Evolutionary conservation across 1,140 invertebrate genomes (phyloP), one percentile per base, ranked within the genome.

Genomic region (Gonatopus flavifemur): DNA sequence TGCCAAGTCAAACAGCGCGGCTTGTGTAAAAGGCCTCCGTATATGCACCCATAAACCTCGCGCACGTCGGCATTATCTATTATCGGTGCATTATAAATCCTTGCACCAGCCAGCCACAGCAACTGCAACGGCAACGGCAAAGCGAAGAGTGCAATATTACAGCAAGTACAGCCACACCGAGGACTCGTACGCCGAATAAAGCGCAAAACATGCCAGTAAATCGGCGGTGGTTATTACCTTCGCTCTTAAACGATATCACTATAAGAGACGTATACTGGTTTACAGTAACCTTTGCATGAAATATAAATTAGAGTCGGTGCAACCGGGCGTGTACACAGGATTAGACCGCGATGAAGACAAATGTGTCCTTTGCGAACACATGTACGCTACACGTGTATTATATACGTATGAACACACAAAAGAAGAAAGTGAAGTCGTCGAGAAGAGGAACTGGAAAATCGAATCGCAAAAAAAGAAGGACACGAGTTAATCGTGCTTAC

Each of bases 261-360:
- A 24, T 40, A 16, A 16, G n/a, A 12, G n/a, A 40, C n/a, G n/a
- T n/a, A n/a, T 30, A 30, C 28, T 10, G n/a, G n/a, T 30, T 9
- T 10, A 30, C 28, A 30, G 28, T 30, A 30, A 30, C 20, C 16
- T 36, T 43, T 32, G 42, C 53, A 49, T 57, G 58, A 59, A 59
- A 57, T 54, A 62, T 57, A 46, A 49, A 59, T 59, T 53, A 49
- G 44, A 47, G 25, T 15, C 30, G 19, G 31, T 40, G 41, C 38
- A 15, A 39, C 52, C 30, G 19, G 20, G 36, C 28, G 40, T 39
- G 50, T 42, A 39, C 30, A n/a, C 25, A n/a, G 9, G 4, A 30
- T 30, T n/a, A 9, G 28, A n/a, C 28, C 16, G 4, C 45, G 20
- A 52, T 33, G 47, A 5, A 9, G 25, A 47, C 38, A 47, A 47